Evolutionary conservation across 1,140 invertebrate genomes (phyloP).

Genomic region (Probaryconus sp.): DNA sequence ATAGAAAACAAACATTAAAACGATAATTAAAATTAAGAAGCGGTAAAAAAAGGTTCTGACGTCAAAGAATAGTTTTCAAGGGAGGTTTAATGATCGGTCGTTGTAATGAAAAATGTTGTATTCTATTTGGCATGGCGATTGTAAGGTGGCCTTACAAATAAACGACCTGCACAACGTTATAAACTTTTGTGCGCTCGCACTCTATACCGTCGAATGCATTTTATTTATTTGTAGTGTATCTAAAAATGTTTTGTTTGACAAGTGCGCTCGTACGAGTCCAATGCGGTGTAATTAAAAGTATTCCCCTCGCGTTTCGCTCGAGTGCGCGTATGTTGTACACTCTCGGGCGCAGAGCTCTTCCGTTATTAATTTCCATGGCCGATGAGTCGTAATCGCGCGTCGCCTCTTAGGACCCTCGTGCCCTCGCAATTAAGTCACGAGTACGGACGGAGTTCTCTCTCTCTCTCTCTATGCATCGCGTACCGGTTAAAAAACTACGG

Average conservation of each 20-base stretch:
- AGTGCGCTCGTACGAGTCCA: constrained; percentile 51
- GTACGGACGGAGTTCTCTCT: constrained; percentile 15
- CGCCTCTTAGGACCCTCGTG: constrained; percentile 54
- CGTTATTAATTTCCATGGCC: constrained; percentile 61
- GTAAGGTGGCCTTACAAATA: constrained; percentile 32
- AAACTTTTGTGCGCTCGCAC: constrained; percentile 17
- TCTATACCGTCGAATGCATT: constrained; percentile 9
- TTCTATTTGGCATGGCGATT: background rate
- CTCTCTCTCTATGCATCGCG: no score
- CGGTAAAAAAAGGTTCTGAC: no score
- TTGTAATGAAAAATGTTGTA: no score
- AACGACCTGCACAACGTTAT: background rate
- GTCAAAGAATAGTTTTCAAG: no score
- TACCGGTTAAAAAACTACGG: constrained; percentile 15
- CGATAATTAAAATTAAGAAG: no score
- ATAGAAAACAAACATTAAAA: no score
- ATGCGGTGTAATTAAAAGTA: constrained; percentile 62
- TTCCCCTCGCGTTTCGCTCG: constrained; percentile 54
- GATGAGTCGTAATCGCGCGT: constrained; percentile 61
- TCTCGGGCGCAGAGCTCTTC: constrained; percentile 47
- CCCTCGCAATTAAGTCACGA: constrained; percentile 67
- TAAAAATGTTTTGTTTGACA: constrained; percentile 55
- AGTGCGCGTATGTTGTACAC: constrained; percentile 55
- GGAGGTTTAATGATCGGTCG: no score
- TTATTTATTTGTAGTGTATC: constrained; percentile 46